Evolutionary conservation across 2,797 vertebrate species (phyloP), one percentile per base, ranked within the genome.

Genomic region (Vultur gryphus): DNA sequence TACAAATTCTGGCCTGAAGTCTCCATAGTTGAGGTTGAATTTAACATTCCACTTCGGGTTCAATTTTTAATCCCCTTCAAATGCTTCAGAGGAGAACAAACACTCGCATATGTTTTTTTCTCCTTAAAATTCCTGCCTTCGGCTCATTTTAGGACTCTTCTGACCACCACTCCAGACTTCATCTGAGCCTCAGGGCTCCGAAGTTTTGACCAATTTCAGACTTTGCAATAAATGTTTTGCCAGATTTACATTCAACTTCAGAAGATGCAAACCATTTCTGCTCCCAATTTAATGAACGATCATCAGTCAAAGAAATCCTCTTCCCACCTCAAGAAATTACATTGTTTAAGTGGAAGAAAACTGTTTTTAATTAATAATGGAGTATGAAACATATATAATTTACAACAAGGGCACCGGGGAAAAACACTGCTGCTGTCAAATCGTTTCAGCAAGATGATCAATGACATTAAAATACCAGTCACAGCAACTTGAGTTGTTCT

Each of bases 311-410:
- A 93, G 55, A 90, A 87, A 67, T 31, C 14, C 26, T 73, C 11
- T 81, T 89, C 54, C 54, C 72, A 96, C 62, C 87, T 96, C 88
- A 48, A 92, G 59, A 89, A 89, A 89, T 83, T 13, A 48, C 31
- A 70, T 43, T 65, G 49, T 89, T 93, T 70, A 89, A 84, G 86
- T 58, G 71, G 67, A 78, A 94, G 43, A 66, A 39, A 12, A 73
- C 58, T 79, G 49, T 0, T 78, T 89, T 80, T 72, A 83, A 94
- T 91, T 94, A 96, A 84, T 91, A 76, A 65, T 11, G 16, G 39
- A 57, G 10, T 35, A 86, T 43, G 58, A 78, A 94, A 70, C 29
- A 24, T 58, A 58, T 19, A 64, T 51, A 81, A 91, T 81, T 94
- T 78, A 86, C 57, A 84, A 41, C n/a, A 67, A 85, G 31, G n/a